Base-by-base conservation (phyloP, 1,140 invertebrate genomes). In the Panagrolaimus sp. region DNA sequence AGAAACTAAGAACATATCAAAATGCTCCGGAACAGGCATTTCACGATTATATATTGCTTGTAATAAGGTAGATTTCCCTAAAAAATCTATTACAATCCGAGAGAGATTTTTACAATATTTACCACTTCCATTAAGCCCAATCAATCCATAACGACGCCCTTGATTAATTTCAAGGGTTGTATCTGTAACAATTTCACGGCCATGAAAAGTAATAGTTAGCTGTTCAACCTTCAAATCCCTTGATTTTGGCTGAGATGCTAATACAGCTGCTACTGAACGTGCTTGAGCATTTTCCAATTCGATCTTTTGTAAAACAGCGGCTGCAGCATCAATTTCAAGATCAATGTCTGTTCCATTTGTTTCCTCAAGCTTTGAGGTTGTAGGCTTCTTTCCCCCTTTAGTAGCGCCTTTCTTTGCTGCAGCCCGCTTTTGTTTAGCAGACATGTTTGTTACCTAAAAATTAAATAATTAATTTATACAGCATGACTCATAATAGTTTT, bases 201-300 rank as follows among this genome's bases (percentile, higher is more conserved):
- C 96, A 84, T 98, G 95, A 84, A 98, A 99, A 62, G 93, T 97
- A 65, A 99, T 92, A 44, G 94, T 96, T 80, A 98, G 91, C 82
- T 92, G 96, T 65, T 91, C 91, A 78, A 99, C 94, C 84, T 98
- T 98, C 38, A 98, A 87, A 85, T 99, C 96, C 70, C 96, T 87
- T 71, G 92, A 93, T 72, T 92, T 89, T 9, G 92, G 91, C 86
- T 99, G 94, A 2, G 96, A 92, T 1, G 91, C 92, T 66, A 97
- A 84, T 0, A 92, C 91, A 42, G 95, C 96, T 11, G 96, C 98
- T 71, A 92, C 94, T 0, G 94, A 89, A 64, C 96, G 86, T 1
- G 93, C 92, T 82, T 95, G 91, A 0, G 93, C 91, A 84, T 92
- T 94, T 51, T 83, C 74, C 1, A 89, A 87, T 83, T 96, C 92